Base-by-base conservation (phyloP, 1,140 invertebrate species). In the Venustaconcha ellipsiformis region DNA sequence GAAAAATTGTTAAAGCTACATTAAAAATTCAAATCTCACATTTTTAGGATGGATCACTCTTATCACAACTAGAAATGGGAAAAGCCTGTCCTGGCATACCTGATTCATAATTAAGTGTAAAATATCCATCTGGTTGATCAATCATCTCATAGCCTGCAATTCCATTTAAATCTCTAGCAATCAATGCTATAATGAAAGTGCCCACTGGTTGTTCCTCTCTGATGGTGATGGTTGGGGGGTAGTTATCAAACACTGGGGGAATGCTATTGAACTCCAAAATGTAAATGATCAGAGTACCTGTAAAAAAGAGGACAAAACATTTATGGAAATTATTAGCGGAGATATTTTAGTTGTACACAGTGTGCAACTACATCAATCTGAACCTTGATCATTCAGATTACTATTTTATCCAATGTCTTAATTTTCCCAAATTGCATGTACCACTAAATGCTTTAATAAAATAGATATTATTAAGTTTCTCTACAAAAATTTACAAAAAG, bases 131-230 rank as follows among this genome's bases (percentile, higher is more conserved):
- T 0, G 81, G 83, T 59, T 85, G 80, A 1, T 80, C 26, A n/a
- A 73, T 68, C 5, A 88, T 69, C 26, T 76, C 57, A 65, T 87
- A 88, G 14, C 66, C 58, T 11, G 72, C 62, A 26, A 89, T 87
- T 14, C 76, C 71, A 72, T 93, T 92, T 17, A 97, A 96, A 89
- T 98, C 96, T 12, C 92, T 93, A 18, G 96, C 96, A 26, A 93
- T 93, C 75, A 96, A 94, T 13, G 94, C 95, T 13, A 93, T 93
- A 1, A 98, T 92, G 48, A 95, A 92, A 0, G 95, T 94, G 37
- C 95, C 95, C 15, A 93, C 88, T 0, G 96, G 94, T 81, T 95
- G 94, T 88, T 97, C 96, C 90, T 98, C 96, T 67, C 93, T 91
- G 76, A 97, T 92, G 37, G 23, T 55, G 11, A 77, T 58, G 20